Conservation (phyloP, 2,888 invertebrate species). For the Metellina segmentata region DNA sequence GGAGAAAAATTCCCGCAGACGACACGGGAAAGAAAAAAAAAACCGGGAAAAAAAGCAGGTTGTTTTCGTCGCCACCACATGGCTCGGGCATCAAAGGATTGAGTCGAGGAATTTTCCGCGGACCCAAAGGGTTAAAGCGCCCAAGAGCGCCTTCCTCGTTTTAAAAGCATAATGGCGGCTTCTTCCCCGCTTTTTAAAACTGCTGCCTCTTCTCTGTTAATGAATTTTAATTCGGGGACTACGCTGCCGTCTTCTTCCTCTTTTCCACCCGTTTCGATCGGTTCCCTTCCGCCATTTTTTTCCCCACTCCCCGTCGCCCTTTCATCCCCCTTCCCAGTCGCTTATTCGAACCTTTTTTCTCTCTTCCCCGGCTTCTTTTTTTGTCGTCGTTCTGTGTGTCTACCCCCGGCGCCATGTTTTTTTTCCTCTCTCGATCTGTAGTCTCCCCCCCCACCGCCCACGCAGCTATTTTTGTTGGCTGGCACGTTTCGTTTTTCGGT, state of each 20-base stretch:
- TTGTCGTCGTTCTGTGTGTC: not conserved
- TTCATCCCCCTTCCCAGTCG: slow-evolving; percentile 18
- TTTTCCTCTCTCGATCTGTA: not conserved
- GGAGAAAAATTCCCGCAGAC: slow-evolving; percentile 20
- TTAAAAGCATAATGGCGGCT: slow-evolving; percentile 75
- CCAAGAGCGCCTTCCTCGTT: slow-evolving; percentile 32
- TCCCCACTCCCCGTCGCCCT: not conserved
- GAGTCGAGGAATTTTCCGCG: slow-evolving; percentile 5
- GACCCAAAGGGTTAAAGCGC: slow-evolving; percentile 67
- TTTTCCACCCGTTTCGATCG: slow-evolving; percentile 60
- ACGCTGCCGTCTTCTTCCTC: slow-evolving; percentile 66
- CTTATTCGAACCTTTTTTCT: slow-evolving; percentile 12
- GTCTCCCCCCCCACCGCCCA: slow-evolving; percentile 19
- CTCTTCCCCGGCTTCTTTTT: not conserved
- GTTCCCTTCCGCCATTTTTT: slow-evolving; percentile 67
- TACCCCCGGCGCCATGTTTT: slow-evolving; percentile 35
- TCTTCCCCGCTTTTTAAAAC: slow-evolving; percentile 71
- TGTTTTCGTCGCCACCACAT: slow-evolving; percentile 52
- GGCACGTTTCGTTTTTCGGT: slow-evolving; percentile 53
- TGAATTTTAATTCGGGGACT: slow-evolving; percentile 74
- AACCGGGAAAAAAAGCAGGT: slow-evolving; percentile 10
- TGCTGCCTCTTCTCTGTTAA: slow-evolving; percentile 45
- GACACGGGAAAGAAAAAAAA: slow-evolving; percentile 1
- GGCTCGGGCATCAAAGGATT: slow-evolving; percentile 69
- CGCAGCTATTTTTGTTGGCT: slow-evolving; percentile 42